A percentile compares a stretch with the other conserved stretches of the same genome.
These are phyloP conservation scores for Drosophila varians DNA, from an alignment of 1,140 invertebrate species.

Conservation along the genomic window DNA sequence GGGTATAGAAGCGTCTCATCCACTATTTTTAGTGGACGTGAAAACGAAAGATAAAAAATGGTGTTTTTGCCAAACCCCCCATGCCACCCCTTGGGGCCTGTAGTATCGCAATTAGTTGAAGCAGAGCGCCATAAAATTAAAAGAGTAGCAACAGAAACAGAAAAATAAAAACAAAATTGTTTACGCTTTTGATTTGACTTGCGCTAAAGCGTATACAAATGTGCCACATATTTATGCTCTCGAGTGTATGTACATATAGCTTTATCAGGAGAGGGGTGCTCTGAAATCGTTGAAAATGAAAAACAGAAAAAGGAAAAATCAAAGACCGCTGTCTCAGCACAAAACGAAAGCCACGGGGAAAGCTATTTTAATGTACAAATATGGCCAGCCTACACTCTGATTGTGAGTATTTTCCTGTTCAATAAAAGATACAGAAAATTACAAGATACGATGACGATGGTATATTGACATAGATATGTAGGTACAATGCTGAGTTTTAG, in stretches of 20 bases:
- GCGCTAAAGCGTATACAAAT: conserved; percentile 19
- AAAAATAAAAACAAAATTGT: conserved; percentile 68
- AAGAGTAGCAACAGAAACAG: conserved; percentile 37
- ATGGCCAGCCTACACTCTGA: conserved; percentile 19
- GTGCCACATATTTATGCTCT: background rate
- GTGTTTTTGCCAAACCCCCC: background rate
- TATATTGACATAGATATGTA: background rate
- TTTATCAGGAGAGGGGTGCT: conserved; percentile 13
- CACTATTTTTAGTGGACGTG: background rate
- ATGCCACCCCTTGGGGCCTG: conserved; percentile 11
- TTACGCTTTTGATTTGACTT: conserved; percentile 65
- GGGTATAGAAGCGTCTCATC: background rate
- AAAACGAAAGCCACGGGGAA: conserved; percentile 8
- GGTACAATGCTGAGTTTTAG: background rate
- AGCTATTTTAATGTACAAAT: conserved; percentile 30
- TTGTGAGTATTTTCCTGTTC: conserved; percentile 9
- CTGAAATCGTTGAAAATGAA: conserved; percentile 29
- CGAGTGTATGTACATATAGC: background rate
- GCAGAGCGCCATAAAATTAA: conserved; percentile 59
- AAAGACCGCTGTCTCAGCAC: conserved; percentile 23
- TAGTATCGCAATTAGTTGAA: conserved; percentile 66
- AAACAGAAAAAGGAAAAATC: conserved; percentile 13
- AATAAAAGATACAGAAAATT: conserved; percentile 5
- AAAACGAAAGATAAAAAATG: background rate
- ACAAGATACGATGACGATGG: background rate